Conservation (phyloP, 2,113 vertebrate genomes). For the Etia nguti region DNA sequence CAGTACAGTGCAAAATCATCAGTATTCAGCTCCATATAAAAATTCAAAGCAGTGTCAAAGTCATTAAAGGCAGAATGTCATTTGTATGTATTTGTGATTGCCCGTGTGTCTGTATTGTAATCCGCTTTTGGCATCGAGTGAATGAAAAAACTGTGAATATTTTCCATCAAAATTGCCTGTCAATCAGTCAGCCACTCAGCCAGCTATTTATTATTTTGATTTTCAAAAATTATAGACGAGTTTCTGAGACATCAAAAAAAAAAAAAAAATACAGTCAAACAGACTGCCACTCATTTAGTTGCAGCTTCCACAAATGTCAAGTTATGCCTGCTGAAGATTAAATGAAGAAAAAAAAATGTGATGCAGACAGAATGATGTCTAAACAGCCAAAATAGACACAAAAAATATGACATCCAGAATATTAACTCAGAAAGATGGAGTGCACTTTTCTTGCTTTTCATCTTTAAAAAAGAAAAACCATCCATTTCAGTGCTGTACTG, state of each 20-base stretch:
- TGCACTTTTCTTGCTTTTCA: not conserved
- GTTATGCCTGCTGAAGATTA: not conserved
- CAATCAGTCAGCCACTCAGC: slow-evolving; percentile 17
- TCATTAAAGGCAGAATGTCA: not conserved
- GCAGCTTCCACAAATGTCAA: not conserved
- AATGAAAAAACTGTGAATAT: slow-evolving; percentile 3
- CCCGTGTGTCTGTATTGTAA: not conserved
- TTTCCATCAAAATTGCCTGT: not conserved
- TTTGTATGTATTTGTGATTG: not conserved
- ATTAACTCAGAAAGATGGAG: not conserved
- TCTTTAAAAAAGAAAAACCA: not conserved
- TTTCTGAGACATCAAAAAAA: slow-evolving; percentile 1
- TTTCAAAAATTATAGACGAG: not conserved
- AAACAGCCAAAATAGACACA: not conserved
- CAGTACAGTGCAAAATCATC: not conserved
- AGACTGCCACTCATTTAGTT: not conserved
- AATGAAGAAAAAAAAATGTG: not conserved
- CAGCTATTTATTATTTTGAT: slow-evolving; percentile 24
- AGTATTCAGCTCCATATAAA: not conserved
- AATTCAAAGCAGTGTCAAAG: not conserved
- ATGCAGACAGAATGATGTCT: not conserved
- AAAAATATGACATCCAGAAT: not conserved
- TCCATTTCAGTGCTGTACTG: not conserved
- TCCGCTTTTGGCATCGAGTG: not conserved
- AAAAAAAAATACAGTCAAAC: not conserved